phyloP scores from a whole-genome alignment of 2,888 invertebrate genomes.

The Clunio marinus region DNA sequence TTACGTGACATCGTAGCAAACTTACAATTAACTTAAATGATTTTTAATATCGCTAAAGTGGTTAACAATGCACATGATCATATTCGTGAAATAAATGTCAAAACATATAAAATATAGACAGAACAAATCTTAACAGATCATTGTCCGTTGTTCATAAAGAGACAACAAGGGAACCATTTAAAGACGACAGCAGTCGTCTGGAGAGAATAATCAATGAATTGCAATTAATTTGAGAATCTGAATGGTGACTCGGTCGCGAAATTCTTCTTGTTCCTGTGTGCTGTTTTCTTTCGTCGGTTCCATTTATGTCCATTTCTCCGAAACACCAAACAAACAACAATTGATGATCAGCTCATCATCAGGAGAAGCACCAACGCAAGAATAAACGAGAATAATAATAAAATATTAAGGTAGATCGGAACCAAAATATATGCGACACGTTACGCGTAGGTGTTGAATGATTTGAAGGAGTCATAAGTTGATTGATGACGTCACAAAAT shows the following conservation, averaged over 20 bases:
- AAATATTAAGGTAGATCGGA: conserved; percentile 20
- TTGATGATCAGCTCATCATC: no score
- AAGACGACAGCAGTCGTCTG: conserved; percentile 8
- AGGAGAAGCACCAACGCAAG: not conserved
- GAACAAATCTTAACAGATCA: not conserved
- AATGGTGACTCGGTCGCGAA: not conserved
- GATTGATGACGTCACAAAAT: conserved; percentile 27
- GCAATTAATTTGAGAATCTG: conserved; percentile 29
- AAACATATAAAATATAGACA: not conserved
- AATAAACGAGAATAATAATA: not conserved
- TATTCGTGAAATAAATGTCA: no score
- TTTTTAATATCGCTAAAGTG: no score
- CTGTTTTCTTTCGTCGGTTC: no score
- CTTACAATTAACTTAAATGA: no score
- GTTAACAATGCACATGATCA: no score
- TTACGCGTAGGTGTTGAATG: conserved; percentile 8
- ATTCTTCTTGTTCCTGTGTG: no score
- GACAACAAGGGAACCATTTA: conserved; percentile 14
- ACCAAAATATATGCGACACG: not conserved
- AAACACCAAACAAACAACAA: not conserved
- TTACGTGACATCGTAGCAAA: no score
- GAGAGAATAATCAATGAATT: not conserved
- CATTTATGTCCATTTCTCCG: conserved; percentile 29
- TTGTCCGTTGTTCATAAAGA: not conserved
- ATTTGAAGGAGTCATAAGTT: conserved; percentile 15